Evolutionary conservation across 2,113 vertebrate species (phyloP), one percentile per base, ranked within the genome.

Genomic region (Halcyon senegalensis): DNA sequence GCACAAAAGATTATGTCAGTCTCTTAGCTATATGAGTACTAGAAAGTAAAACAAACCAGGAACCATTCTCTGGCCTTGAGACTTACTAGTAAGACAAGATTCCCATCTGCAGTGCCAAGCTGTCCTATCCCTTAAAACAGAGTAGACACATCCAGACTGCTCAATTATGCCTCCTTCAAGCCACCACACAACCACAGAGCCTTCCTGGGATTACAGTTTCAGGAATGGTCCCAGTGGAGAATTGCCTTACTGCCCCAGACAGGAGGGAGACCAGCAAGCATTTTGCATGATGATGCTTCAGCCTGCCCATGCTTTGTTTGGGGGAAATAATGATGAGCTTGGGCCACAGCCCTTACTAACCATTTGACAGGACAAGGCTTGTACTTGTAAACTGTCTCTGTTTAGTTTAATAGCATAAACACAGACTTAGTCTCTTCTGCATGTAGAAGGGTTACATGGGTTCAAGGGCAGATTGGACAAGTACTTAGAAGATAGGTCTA

Each of bases 341-440:
- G 30, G 87, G 48, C 70, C 43, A 78, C 56, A 82, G 33, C 33
- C 53, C 33, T 75, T 50, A 30, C 51, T 59, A 78, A 86, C 37
- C 24, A 8, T 81, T 58, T 55, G 31, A 55, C 46, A 63, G 77
- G 30, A 84, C 51, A 72, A 37, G 33, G 21, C 23, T 85, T 94
- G 56, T 73, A 33, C 56, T 87, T 74, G 66, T 56, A 35, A 89
- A 84, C 66, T 87, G 53, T 5, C 33, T 81, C 70, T 94, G 69
- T 93, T 95, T 94, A 87, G 60, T 87, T 91, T 91, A 70, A 62
- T 44, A 87, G 46, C 48, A 62, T 77, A 95, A 90, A 94, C 79
- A 96, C 39, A 95, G 78, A 77, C 70, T 81, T 48, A 21, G 66
- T 89, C 67, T 86, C 72, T 89, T 96, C 63, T 84, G 76, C 80